Evolutionary conservation across 2,888 invertebrate species (phyloP).

Genomic region (Notocelia uddmanniana): DNA sequence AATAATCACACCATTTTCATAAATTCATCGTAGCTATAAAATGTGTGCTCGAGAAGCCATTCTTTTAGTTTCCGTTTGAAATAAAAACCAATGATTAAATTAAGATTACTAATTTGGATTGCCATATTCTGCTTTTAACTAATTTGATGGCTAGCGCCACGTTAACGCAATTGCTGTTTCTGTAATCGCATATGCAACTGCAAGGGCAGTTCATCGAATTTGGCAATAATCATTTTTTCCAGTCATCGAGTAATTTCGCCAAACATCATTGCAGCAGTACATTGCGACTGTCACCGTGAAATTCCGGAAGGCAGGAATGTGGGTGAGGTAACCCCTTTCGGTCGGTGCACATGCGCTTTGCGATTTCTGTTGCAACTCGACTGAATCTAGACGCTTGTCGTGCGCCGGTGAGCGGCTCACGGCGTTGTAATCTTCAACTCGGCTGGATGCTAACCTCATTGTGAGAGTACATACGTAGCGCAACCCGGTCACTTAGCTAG

Average conservation of each 20-base stretch:
- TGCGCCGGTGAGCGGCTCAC: conserved; percentile 59
- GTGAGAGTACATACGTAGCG: conserved; percentile 69
- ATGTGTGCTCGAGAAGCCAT: too few species aligned
- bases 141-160: not conserved
- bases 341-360: conserved; percentile 78
- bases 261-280: conserved; percentile 67
- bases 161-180: conserved; percentile 13
- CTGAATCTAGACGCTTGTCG: conserved; percentile 65
- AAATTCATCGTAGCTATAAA: too few species aligned
- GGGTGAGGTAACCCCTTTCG: conserved; percentile 81
- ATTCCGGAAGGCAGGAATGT: conserved; percentile 83
- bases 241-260: conserved; percentile 45
- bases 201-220: conserved; percentile 9
- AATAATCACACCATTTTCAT: too few species aligned
- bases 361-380: conserved; percentile 75
- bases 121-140: not conserved
- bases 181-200: conserved; percentile 16
- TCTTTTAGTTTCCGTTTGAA: too few species aligned
- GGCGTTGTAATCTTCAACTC: conserved; percentile 69
- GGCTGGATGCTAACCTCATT: conserved; percentile 74
- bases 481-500: conserved; percentile 82
- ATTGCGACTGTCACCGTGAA: conserved; percentile 75
- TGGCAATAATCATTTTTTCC: conserved; percentile 14
- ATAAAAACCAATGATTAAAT: not conserved
- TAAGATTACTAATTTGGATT: not conserved